These are phyloP conservation scores for Oreochromis grahami DNA, from an alignment of 2,797 vertebrate genomes.

Conservation along the genomic window DNA sequence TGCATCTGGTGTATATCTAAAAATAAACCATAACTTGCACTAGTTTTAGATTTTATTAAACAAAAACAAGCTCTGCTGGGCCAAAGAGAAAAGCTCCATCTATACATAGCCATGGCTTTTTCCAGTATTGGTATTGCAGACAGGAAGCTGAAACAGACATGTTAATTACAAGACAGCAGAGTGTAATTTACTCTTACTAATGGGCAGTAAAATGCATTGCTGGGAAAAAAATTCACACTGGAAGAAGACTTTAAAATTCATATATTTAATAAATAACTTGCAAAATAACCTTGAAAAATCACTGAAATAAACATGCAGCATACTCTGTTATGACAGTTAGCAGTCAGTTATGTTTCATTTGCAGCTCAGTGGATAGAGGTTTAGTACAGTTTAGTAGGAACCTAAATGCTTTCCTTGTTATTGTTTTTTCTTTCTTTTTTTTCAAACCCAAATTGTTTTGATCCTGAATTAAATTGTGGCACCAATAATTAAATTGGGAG, in stretches of 20 bases:
- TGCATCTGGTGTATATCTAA: neutral
- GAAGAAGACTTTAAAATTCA: neutral
- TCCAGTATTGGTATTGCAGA: neutral
- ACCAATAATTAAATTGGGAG: neutral
- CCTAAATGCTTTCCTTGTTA: neutral
- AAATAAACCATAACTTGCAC: neutral
- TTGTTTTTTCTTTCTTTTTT: neutral
- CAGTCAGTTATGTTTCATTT: neutral
- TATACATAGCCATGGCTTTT: neutral
- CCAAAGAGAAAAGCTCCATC: neutral
- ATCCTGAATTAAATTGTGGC: neutral
- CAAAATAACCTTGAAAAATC: neutral
- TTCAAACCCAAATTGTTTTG: neutral
- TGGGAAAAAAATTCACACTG: neutral
- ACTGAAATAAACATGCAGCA: neutral
- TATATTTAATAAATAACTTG: neutral
- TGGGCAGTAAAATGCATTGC: neutral
- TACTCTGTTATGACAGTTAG: neutral
- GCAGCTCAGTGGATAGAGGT: neutral
- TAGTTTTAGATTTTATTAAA: neutral
- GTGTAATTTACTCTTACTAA: neutral
- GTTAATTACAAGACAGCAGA: neutral
- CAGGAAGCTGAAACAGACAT: neutral
- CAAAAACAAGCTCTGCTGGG: neutral
- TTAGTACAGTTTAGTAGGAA: neutral